A percentile compares a stretch with the other conserved stretches of the same genome.
These are phyloP conservation scores for Acipenser oxyrinchus DNA, from an alignment of 2,797 vertebrate species.

Conservation along the genomic window DNA sequence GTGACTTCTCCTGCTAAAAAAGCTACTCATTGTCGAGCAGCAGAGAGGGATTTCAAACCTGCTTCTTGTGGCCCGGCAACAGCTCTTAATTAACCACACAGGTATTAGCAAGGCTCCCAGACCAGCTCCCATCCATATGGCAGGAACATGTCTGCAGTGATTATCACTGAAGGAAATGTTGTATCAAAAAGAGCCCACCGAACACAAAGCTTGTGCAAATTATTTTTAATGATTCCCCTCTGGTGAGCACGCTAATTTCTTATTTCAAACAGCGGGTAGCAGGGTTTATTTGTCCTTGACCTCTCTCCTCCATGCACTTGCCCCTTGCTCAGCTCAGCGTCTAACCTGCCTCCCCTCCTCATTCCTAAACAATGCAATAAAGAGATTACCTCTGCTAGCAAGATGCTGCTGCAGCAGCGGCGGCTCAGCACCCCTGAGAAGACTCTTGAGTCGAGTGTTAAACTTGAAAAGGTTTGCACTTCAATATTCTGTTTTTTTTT, in stretches of 20 bases:
- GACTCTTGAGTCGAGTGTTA: too few relatives aligned
- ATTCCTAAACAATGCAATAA: constrained; percentile 29
- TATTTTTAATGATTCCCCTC: constrained; percentile 95
- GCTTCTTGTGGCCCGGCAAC: constrained; percentile 89
- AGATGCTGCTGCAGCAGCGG: constrained; percentile 21
- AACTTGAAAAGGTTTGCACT: too few relatives aligned
- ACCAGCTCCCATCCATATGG: constrained; percentile 90
- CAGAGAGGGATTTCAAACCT: constrained; percentile 85
- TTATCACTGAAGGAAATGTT: constrained; percentile 87
- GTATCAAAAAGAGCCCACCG: constrained; percentile 76
- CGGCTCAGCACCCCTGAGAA: too few relatives aligned
- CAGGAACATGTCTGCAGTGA: constrained; percentile 76
- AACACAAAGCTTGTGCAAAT: constrained; percentile 87
- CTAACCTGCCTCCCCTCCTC: constrained; percentile 47
- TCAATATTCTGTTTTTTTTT: too few relatives aligned
- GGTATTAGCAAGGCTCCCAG: constrained; percentile 85
- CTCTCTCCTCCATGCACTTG: constrained; percentile 48
- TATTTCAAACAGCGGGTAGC: constrained; percentile 59
- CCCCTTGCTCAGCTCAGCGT: constrained; percentile 45
- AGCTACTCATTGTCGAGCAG: constrained; percentile 73
- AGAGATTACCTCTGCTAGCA: constrained; percentile 38
- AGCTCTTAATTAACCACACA: constrained; percentile 99
- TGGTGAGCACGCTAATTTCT: constrained; percentile 73
- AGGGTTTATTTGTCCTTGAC: constrained; percentile 57
- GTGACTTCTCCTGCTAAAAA: constrained; percentile 74